Percentiles rank a stretch among this genome's conserved stretches.
phyloP scores from a whole-genome alignment of 2,888 invertebrate species.

The Disparrhopalites patrizii region DNA sequence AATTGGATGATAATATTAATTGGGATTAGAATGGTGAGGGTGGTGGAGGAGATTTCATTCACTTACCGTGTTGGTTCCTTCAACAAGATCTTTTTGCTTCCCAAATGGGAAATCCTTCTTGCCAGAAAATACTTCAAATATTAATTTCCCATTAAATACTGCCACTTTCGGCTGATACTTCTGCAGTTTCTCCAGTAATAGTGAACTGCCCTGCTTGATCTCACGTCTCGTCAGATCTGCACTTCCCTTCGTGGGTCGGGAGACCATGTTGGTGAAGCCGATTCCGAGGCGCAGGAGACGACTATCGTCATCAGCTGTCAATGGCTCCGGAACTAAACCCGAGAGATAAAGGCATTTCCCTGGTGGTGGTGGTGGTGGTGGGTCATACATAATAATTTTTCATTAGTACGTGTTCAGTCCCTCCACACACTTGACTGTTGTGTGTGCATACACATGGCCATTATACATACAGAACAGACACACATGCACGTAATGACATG shows the following conservation, averaged over 20 bases:
- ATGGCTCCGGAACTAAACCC: constrained; percentile 88
- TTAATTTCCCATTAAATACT: constrained; percentile 97
- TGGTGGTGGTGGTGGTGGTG: too few relatives aligned
- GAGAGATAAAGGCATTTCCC: constrained; percentile 93
- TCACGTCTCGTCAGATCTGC: constrained; percentile 90
- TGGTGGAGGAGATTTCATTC: neutral
- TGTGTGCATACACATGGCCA: neutral
- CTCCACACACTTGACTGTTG: too few relatives aligned
- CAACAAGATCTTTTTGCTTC: constrained; percentile 86
- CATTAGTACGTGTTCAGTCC: too few relatives aligned
- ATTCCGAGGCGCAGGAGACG: constrained; percentile 89
- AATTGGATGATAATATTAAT: too few relatives aligned
- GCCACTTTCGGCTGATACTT: constrained; percentile 93
- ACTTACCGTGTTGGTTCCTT: constrained; percentile 90
- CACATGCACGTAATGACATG: neutral
- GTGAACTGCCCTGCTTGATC: constrained; percentile 85
- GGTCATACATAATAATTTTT: too few relatives aligned
- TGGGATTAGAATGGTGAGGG: neutral
- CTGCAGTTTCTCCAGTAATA: constrained; percentile 82
- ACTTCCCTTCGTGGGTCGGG: constrained; percentile 90
- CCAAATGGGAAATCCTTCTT: constrained; percentile 97
- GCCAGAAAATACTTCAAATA: constrained; percentile 95
- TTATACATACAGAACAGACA: neutral
- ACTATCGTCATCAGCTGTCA: constrained; percentile 94
- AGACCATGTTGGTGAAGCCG: constrained; percentile 97